Percentiles rank a stretch among this genome's conserved stretches.
Evolutionary conservation across 1,140 invertebrate genomes (phyloP).

Genomic region (Gonatopus flavifemur): DNA sequence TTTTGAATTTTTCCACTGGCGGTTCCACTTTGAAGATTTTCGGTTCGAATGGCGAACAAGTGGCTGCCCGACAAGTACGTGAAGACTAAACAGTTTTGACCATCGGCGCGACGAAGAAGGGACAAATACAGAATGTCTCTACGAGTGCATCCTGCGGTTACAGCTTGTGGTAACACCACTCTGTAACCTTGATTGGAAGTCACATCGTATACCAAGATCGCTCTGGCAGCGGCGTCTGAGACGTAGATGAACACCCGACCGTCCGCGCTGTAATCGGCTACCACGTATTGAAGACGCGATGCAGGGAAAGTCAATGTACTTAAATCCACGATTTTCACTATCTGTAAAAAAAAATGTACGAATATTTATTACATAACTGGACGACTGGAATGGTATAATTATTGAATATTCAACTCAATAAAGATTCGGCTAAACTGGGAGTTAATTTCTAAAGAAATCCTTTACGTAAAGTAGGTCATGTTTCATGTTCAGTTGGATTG

Average conservation of each 20-base stretch:
- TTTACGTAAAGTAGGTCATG: too few relatives aligned
- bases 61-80: conserved; percentile 61
- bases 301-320: conserved; percentile 53
- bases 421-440: too few relatives aligned
- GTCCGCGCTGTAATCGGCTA: conserved; percentile 61
- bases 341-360: conserved; percentile 22
- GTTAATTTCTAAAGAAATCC: too few relatives aligned
- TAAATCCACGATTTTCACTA: conserved; percentile 62
- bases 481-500: too few relatives aligned
- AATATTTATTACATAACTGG: too few relatives aligned
- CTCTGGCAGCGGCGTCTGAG: conserved; percentile 64
- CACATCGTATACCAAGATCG: conserved; percentile 67
- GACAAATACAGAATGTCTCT: conserved; percentile 65
- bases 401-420: too few relatives aligned
- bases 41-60: conserved; percentile 61
- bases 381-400: too few relatives aligned
- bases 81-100: conserved; percentile 60
- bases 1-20: conserved; percentile 59
- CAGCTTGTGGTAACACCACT: conserved; percentile 61
- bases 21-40: conserved; percentile 59
- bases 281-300: conserved; percentile 63
- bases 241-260: conserved; percentile 62
- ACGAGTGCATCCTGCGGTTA: conserved; percentile 44
- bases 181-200: conserved; percentile 61
- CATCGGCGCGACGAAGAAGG: conserved; percentile 55